Evolutionary conservation across 1,140 invertebrate species (phyloP).

Genomic region (Bacillus rossius): DNA sequence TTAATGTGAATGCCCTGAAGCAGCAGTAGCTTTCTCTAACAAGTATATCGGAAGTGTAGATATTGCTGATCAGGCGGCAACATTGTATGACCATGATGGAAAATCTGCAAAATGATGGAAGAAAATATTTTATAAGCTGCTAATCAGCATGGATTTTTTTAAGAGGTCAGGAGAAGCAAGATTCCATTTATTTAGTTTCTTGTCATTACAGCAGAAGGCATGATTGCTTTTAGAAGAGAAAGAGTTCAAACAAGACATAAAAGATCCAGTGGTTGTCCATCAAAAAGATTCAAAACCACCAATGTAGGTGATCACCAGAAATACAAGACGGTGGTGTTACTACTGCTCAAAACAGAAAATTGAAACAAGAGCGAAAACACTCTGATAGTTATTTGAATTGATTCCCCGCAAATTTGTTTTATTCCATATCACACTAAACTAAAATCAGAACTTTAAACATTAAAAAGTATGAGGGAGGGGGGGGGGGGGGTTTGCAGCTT

Average conservation of each 20-base stretch:
- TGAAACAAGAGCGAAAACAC: too few relatives aligned
- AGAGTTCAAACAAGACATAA: slow-evolving; percentile 8
- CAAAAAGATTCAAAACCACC: slow-evolving; percentile 19
- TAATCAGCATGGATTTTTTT: slow-evolving; percentile 21
- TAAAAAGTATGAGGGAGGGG: too few relatives aligned
- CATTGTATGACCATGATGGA: slow-evolving; percentile 22
- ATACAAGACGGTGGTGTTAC: slow-evolving; percentile 14
- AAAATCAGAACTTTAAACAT: too few relatives aligned
- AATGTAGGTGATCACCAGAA: slow-evolving; percentile 21
- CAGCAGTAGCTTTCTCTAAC: slow-evolving; percentile 17
- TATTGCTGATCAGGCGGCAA: slow-evolving; percentile 23
- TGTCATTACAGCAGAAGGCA: slow-evolving; percentile 20
- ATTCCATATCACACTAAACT: too few relatives aligned
- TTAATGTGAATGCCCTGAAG: too few relatives aligned
- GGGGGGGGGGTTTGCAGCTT: too few relatives aligned
- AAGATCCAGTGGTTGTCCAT: slow-evolving; percentile 12
- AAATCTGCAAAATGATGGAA: slow-evolving; percentile 26
- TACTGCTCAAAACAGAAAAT: neutral
- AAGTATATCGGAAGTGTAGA: slow-evolving; percentile 26
- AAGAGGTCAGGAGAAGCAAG: slow-evolving; percentile 17
- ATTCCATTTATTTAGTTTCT: slow-evolving; percentile 14
- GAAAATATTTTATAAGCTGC: slow-evolving; percentile 25
- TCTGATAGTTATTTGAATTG: too few relatives aligned
- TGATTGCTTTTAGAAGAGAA: slow-evolving; percentile 16
- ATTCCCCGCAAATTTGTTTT: too few relatives aligned